Base-by-base conservation (phyloP, 2,888 invertebrate species). In the Eucriotettix oculatus region DNA sequence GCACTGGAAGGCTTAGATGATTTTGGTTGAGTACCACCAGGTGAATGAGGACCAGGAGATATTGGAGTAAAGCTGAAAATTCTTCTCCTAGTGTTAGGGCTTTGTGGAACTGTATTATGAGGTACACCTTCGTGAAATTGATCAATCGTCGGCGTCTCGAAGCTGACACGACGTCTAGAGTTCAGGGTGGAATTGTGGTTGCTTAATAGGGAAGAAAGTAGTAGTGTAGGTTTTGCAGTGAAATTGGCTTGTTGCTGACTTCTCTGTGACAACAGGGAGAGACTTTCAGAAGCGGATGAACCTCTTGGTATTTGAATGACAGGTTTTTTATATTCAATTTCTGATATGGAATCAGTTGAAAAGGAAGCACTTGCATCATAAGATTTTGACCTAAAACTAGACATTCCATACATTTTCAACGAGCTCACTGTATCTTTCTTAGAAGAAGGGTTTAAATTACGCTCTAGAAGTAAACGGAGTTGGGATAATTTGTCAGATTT, bases 61-160 rank as follows among this genome's bases (percentile, higher is more conserved):
- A 92, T 92, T 0, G 91, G 91, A 42, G 87, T 86, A 69, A 92
- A 92, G 71, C 86, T 89, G 70, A 88, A 91, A 69, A 87, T 86
- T 70, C 87, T 84, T 56, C 87, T 81, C 63, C 86, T 78, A 54
- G 87, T 84, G 64, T 86, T 88, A 11, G 87, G 87, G 74, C 86
- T 86, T 64, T 85, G 84, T 1, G 86, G 86, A 58, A 86, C 83
- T 54, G 73, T 42, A 48, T 56, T 56, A 10, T 71, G 54, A 70
- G 62, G 12, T 64, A n/a, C 11, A 17, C 52, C 59, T 14, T 58
- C 58, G 41, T 54, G 57, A 29, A 44, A 54, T n/a, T 59, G 63
- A 41, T 63, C 63, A 41, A 57, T 42, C 17, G 69, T 68, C 14
- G 74, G 72, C 1, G 77, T 78, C 66, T 81, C 81, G 65, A 81